Conservation (phyloP, 2,113 vertebrate species). For the Megaceryle torquata region DNA sequence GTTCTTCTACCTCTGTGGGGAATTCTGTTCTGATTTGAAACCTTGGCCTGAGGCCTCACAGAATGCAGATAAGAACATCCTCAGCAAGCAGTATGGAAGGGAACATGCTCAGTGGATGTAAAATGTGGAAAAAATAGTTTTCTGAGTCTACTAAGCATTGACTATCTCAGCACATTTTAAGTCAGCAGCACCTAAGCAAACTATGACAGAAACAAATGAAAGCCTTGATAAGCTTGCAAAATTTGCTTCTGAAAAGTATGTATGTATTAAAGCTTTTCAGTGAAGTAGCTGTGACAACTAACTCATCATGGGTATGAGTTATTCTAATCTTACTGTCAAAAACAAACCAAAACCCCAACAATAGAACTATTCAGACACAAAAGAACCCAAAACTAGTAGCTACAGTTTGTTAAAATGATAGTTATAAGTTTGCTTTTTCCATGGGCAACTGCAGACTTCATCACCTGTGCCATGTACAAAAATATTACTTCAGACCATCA, state of each 20-base stretch:
- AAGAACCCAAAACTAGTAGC: neutral
- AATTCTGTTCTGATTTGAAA: neutral
- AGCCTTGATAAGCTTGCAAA: neutral
- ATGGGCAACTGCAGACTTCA: neutral
- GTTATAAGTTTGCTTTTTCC: neutral
- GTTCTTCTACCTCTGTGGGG: neutral
- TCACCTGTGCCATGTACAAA: neutral
- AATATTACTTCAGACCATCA: neutral
- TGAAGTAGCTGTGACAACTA: constrained; percentile 21
- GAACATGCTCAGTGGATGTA: neutral
- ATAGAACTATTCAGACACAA: neutral
- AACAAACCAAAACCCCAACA: neutral
- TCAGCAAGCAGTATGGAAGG: neutral
- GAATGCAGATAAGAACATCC: neutral
- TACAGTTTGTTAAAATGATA: neutral
- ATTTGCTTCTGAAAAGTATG: neutral
- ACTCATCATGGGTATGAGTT: neutral
- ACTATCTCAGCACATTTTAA: neutral
- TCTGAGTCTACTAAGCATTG: neutral
- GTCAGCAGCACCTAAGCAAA: neutral
- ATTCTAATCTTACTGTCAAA: constrained; percentile 25
- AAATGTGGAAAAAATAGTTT: neutral
- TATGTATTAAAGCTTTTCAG: neutral
- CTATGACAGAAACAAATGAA: neutral
- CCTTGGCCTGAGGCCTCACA: neutral